Evolutionary conservation across 2,797 vertebrate species (phyloP).

Genomic region (Phrynocephalus vlangalii): DNA sequence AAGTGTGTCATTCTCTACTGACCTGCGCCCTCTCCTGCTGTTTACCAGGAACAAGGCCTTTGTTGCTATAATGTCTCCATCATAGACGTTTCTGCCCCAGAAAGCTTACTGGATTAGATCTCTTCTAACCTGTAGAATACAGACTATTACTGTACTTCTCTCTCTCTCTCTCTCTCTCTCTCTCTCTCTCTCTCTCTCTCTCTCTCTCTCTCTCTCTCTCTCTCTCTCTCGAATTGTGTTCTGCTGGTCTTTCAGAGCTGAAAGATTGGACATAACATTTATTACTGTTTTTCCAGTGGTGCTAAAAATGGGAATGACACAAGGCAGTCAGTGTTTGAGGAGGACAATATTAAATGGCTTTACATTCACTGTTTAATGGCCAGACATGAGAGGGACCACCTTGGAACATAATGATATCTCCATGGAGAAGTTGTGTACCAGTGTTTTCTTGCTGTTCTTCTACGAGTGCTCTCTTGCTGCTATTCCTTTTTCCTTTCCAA

Average conservation of each 20-base stretch:
- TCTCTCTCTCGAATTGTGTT: neutral
- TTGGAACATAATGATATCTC: neutral
- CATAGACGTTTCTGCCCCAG: too few species aligned
- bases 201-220: too few species aligned
- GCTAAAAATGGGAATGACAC: neutral
- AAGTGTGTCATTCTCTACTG: too few species aligned
- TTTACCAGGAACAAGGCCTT: neutral
- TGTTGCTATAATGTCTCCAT: too few species aligned
- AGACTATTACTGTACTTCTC: too few species aligned
- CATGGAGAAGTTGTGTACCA: neutral
- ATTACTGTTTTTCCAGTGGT: neutral
- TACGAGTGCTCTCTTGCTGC: neutral
- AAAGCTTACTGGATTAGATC: too few species aligned
- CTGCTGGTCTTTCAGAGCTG: neutral
- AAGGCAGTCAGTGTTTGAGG: too few species aligned
- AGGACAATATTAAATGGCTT: neutral
- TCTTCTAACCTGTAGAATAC: too few species aligned
- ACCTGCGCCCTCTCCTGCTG: too few species aligned
- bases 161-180: neutral
- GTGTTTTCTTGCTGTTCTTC: neutral
- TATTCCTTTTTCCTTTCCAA: constrained; percentile 29
- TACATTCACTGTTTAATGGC: neutral
- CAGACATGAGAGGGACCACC: neutral
- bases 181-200: too few species aligned
- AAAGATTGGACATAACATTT: neutral